Percentiles rank a stretch among this genome's conserved stretches.
phyloP scores from a whole-genome alignment of 2,888 invertebrate species.

The Teinopalpus imperialis region DNA sequence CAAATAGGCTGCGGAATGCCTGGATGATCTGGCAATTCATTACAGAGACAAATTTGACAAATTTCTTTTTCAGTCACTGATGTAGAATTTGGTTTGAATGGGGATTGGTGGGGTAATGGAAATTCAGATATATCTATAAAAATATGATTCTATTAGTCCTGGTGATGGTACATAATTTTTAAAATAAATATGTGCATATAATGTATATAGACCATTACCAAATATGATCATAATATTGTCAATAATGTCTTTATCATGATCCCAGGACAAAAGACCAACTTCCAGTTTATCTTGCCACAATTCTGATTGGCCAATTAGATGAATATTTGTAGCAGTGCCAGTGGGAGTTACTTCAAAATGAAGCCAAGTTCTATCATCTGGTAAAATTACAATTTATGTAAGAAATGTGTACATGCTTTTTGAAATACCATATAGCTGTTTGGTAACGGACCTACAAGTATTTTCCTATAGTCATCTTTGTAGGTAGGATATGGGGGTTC shows the following conservation, averaged over 20 bases:
- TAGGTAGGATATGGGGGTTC: conserved; percentile 59
- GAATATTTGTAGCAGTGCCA: conserved; percentile 60
- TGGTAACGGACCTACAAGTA: conserved; percentile 56
- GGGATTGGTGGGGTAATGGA: neutral
- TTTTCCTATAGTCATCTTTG: conserved; percentile 65
- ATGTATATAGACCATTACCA: conserved; percentile 45
- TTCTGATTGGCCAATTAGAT: conserved; percentile 60
- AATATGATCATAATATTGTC: conserved; percentile 60
- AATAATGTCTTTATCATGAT: conserved; percentile 66
- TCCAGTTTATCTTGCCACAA: conserved; percentile 59
- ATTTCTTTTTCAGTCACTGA: conserved; percentile 26
- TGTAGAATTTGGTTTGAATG: neutral
- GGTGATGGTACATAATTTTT: too few relatives aligned
- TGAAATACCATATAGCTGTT: too few relatives aligned
- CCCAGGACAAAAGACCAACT: conserved; percentile 57
- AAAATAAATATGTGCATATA: too few relatives aligned
- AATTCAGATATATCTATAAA: conserved; percentile 18
- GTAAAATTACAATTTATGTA: conserved; percentile 20
- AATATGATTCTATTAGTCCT: too few relatives aligned
- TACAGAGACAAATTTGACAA: conserved; percentile 65
- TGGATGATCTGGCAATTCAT: conserved; percentile 45
- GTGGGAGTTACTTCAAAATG: conserved; percentile 64
- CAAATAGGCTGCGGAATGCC: conserved; percentile 67
- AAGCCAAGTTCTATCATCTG: conserved; percentile 66
- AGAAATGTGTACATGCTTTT: neutral